phyloP scores from a whole-genome alignment of 2,888 invertebrate genomes.

The Drosophila longiperda region DNA sequence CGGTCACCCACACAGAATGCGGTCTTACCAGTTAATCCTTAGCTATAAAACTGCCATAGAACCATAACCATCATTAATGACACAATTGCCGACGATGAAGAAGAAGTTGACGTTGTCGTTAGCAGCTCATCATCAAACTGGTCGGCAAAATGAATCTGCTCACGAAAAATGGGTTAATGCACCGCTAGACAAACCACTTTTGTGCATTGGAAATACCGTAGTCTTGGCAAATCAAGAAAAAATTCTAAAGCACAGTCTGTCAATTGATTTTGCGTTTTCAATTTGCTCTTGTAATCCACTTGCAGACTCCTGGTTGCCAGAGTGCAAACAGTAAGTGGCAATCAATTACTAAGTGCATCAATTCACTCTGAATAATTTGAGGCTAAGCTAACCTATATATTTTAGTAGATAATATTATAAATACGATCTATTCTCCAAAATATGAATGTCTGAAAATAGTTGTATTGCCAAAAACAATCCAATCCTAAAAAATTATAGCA shows the following conservation, averaged over 20 bases:
- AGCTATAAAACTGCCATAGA: conserved; percentile 16
- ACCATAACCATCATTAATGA: conserved; percentile 38
- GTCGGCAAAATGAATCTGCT: conserved; percentile 24
- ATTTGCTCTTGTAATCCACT: neutral
- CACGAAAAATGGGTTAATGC: conserved; percentile 46
- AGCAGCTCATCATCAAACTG: conserved; percentile 43
- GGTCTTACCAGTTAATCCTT: conserved; percentile 50
- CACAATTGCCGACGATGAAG: conserved; percentile 24
- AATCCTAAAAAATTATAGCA: neutral
- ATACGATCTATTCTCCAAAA: too few relatives aligned
- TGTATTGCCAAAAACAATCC: too few relatives aligned
- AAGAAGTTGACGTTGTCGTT: conserved; percentile 35
- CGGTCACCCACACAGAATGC: conserved; percentile 58
- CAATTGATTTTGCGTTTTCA: conserved; percentile 5
- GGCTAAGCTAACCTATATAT: neutral
- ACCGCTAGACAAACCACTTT: conserved; percentile 38
- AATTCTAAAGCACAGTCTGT: conserved; percentile 1
- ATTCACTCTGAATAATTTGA: neutral
- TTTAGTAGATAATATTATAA: neutral
- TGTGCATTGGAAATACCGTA: neutral
- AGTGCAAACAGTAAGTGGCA: neutral
- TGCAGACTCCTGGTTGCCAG: neutral
- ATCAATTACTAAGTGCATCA: neutral
- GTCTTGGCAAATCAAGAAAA: conserved; percentile 11
- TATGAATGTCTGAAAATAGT: neutral